phyloP scores from a whole-genome alignment of 2,797 vertebrate genomes.

The Lates japonicus region DNA sequence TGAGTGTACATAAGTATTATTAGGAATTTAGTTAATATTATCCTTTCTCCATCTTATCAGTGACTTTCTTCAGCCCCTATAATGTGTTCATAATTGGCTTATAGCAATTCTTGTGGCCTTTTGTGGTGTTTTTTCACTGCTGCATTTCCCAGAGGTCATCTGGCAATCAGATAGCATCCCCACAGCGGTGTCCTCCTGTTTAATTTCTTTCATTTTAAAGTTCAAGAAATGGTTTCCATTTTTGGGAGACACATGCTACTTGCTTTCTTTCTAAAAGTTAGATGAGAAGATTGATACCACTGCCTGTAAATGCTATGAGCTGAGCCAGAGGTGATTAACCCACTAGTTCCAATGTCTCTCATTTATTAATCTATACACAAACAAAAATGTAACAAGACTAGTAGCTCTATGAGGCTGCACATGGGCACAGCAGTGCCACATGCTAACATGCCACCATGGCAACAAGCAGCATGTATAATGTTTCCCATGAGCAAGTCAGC shows the following conservation, averaged over 20 bases:
- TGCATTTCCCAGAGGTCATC: slow-evolving; percentile 17
- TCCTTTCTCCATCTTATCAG: slow-evolving; percentile 2
- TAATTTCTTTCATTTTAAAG: neutral
- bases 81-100: slow-evolving; percentile 10
- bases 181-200: neutral
- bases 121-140: neutral
- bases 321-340: neutral
- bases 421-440: neutral
- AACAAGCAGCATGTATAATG: neutral
- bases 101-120: neutral
- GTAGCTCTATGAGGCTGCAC: neutral
- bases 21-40: slow-evolving; percentile 1
- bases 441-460: neutral
- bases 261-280: neutral
- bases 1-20: neutral
- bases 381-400: slow-evolving; percentile 8
- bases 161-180: neutral
- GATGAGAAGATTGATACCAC: neutral
- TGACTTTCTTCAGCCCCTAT: neutral
- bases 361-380: neutral
- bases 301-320: neutral
- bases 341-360: neutral
- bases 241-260: neutral
- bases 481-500: neutral
- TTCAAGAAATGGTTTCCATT: neutral